Evolutionary conservation across 2,113 vertebrate species (phyloP), one percentile per base, ranked within the genome.

Genomic region (Saguinus imperator): DNA sequence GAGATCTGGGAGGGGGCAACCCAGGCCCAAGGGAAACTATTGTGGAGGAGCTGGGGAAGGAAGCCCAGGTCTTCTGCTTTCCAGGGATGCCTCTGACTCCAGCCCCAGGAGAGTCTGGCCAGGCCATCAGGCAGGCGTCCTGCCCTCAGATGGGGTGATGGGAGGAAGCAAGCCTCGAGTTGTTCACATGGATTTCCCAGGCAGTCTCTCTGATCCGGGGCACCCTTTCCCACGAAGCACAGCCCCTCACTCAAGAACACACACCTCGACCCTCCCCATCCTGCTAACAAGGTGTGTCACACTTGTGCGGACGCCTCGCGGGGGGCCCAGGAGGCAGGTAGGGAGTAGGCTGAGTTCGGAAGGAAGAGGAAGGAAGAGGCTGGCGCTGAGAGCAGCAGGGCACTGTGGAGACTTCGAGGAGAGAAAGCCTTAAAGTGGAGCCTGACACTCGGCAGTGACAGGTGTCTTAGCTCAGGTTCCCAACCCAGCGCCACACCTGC

Each of bases 401-500:
- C 61, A 45, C 25, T 87, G 40, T 8, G 10, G 52, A n/a, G 55
- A 52, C 82, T 66, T 83, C 68, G 18, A 27, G 66, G 50, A 89
- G 35, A 37, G 76, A 72, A 89, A 57, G 40, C 80, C 75, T 94
- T 86, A 16, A 25, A 3, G 48, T 73, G 57, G 43, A 81, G 87
- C 37, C 50, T 29, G 84, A 94, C 45, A 66, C 64, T 93, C 94
- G 20, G 18, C 72, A 79, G 97, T 72, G 80, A 97, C 97, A 98
- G 97, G 92, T 97, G 97, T 92, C 75, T 89, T 25, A 23, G 92
- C 93, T 97, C 97, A 91, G 93, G 94, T 95, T 87, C 88, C 91
- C 89, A 93, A 29, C 1, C 48, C 82, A 93, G 48, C 0, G 8
- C 94, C 95, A 93, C 87, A 91, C 97, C 97, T 96, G 95, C 50